Percentiles rank a stretch among this genome's conserved stretches.
Conservation (phyloP, 2,113 vertebrate species). For the Heterochromis multidens region DNA sequence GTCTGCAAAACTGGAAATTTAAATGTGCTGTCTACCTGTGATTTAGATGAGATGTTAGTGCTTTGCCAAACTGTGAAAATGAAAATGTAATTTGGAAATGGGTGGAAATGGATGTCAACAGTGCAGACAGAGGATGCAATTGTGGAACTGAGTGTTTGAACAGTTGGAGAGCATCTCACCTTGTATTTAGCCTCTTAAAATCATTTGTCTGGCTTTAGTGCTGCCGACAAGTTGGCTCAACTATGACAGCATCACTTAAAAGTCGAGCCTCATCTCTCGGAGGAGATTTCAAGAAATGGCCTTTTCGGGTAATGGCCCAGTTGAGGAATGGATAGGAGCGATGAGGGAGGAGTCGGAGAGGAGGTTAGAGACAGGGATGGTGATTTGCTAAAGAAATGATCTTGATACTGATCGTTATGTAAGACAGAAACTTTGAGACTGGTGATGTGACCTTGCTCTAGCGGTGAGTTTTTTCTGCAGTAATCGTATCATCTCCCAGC, state of each 20-base stretch:
- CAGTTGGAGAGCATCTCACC: not conserved
- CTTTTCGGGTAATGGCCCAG: slow-evolving; percentile 50
- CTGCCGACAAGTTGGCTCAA: not conserved
- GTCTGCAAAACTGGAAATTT: slow-evolving; percentile 23
- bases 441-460: slow-evolving; percentile 1
- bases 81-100: slow-evolving; percentile 17
- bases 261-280: slow-evolving; percentile 43
- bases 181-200: not conserved
- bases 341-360: not conserved
- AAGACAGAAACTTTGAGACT: not conserved
- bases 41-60: not conserved
- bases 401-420: slow-evolving; percentile 6
- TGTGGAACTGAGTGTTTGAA: not conserved
- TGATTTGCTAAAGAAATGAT: slow-evolving; percentile 29
- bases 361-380: not conserved
- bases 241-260: slow-evolving; percentile 35
- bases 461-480: not conserved
- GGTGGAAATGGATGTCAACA: slow-evolving; percentile 9
- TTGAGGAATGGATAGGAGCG: slow-evolving; percentile 26
- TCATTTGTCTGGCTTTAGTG: not conserved
- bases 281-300: slow-evolving; percentile 44
- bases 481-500: not conserved
- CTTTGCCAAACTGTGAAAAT: not conserved
- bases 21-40: slow-evolving; percentile 14
- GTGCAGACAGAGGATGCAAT: not conserved